Percentiles rank a stretch among this genome's conserved stretches.
phyloP scores from a whole-genome alignment of 53 echinoderm and acorn worm genomes.

The Crossaster papposus region DNA sequence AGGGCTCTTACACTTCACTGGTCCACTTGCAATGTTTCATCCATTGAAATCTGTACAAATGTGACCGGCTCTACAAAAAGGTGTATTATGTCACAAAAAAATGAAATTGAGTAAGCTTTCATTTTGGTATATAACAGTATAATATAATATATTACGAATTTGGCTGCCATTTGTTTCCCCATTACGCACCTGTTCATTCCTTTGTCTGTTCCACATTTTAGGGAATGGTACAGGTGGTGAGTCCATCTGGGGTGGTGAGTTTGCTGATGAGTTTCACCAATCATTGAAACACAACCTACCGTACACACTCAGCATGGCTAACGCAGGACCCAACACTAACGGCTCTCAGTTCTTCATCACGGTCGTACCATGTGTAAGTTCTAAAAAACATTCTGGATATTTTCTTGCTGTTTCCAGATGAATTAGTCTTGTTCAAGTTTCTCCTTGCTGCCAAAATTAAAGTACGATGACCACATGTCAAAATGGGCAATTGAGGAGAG shows the following conservation, averaged over 20 bases:
- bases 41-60: background rate
- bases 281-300: slow-evolving; percentile 84
- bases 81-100: no score
- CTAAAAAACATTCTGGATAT: no score
- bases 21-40: background rate
- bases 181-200: background rate
- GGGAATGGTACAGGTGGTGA: slow-evolving; percentile 97
- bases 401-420: no score
- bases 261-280: slow-evolving; percentile 93
- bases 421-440: no score
- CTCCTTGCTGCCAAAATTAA: background rate
- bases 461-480: background rate
- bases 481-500: no score
- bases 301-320: slow-evolving; percentile 98
- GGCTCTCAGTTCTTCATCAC: slow-evolving; percentile 99
- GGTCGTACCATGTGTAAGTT: slow-evolving; percentile 96
- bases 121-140: no score
- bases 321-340: slow-evolving; percentile 95
- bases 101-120: no score
- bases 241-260: slow-evolving; percentile 98
- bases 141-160: background rate
- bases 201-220: slow-evolving; percentile 1
- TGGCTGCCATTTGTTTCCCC: background rate
- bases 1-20: background rate
- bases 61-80: no score